Base-by-base conservation (phyloP, 2,888 invertebrate species). In the Erannis defoliaria region DNA sequence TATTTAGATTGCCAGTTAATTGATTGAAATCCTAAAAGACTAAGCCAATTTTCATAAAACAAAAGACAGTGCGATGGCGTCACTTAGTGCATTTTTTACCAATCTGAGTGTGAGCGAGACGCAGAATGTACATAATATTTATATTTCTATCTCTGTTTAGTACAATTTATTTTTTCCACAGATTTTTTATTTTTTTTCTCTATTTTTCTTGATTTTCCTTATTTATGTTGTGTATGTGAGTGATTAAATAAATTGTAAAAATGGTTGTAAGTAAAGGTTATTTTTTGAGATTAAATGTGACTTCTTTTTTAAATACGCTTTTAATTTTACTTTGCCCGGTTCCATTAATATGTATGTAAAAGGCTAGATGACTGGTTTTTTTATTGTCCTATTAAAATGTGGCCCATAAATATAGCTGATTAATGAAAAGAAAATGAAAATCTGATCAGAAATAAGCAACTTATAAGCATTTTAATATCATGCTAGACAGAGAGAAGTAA, bases 121-220 rank as follows among this genome's bases (percentile, higher is more conserved):
- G 66, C 64, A 67, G 68, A 64, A 73, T 85, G 85, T 85, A 86
- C 74, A 85, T 84, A 84, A 77, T 82, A 81, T 81, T 80, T 85
- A 81, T 83, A 82, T 78, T 74, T 74, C 64, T 73, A 71, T 78
- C 72, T 70, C 64, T 76, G 66, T 72, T 68, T 72, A 70, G 70
- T 72, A 62, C 61, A 66, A 63, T 53, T 53, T 49, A 56, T 68
- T 61, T 64, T 67, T 72, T 68, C 55, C 62, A 48, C 62, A 69
- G 55, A 55, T 71, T 65, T 73, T 69, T 70, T 74, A 33, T 6
- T 50, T 76, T 73, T 72, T 74, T 70, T 67, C 63, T 70, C 58
- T 67, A 31, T 67, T 55, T 51, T 64, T 64, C 54, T 33, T 19
- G 37, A 38, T 69, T 35, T 53, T 43, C 40, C 18, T 45, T 50